Conservation (phyloP, 2,797 vertebrate genomes). For the Lepus oiostolus region DNA sequence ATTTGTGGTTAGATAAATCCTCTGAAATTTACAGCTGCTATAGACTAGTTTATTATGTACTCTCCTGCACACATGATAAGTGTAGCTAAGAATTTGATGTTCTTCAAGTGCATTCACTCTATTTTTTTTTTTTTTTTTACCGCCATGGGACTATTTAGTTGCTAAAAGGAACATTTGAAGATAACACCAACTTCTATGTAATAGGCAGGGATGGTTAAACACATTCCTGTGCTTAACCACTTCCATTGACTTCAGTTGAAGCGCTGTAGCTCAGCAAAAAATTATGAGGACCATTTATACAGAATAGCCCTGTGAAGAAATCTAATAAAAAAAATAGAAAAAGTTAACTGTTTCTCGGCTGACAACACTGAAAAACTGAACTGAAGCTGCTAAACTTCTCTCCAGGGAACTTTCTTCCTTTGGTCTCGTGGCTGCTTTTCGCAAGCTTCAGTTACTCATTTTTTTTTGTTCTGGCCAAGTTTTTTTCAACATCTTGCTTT, state of each 20-base stretch:
- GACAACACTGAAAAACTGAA: conserved; percentile 79
- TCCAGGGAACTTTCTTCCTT: conserved; percentile 74
- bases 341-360: conserved; percentile 63
- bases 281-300: conserved; percentile 2
- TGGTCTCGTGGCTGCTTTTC: conserved; percentile 82
- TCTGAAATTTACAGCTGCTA: conserved; percentile 95
- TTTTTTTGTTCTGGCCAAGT: conserved; percentile 72
- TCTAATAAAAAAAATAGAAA: conserved; percentile 24
- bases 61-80: conserved; percentile 89
- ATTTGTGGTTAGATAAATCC: conserved; percentile 98
- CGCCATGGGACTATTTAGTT: conserved; percentile 83
- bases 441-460: conserved; percentile 83
- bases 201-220: conserved; percentile 63
- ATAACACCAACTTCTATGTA: conserved; percentile 69
- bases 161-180: conserved; percentile 81
- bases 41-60: conserved; percentile 95
- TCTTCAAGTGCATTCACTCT: conserved; percentile 89
- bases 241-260: conserved; percentile 42
- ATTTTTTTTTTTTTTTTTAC: conserved; percentile 82
- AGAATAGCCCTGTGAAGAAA: conserved; percentile 58
- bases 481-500: conserved; percentile 78
- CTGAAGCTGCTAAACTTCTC: conserved; percentile 76
- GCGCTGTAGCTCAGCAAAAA: conserved; percentile 56
- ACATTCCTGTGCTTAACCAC: background rate
- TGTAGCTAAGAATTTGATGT: conserved; percentile 88